Base-by-base conservation (phyloP, 1,140 invertebrate species). In the Daktulosphaira vitifoliae region DNA sequence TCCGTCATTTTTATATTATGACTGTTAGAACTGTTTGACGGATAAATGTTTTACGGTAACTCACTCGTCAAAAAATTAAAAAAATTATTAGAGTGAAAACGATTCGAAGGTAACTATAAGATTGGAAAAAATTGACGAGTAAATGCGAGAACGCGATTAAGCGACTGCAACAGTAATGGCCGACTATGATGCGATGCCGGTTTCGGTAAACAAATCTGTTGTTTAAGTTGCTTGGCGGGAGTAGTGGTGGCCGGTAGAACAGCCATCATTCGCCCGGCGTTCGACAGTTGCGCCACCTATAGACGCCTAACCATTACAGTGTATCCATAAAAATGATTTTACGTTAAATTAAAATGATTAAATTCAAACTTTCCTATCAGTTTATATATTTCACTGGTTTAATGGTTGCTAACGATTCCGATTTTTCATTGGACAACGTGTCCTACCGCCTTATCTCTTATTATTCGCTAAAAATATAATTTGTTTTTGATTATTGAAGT, bases 1-100 rank as follows among this genome's bases (percentile, higher is more conserved):
- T 72, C 71, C 48, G 71, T 71, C 71, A 72, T 72, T 64, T 22
- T 72, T 65, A 65, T 38, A 13, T 62, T 48, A 15, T 22, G 54
- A 44, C 9, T 2, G n/a, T 44, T 18, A 16, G 23, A 25, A 11
- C 29, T 33, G 29, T 33, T 33, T 13, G 16, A 54, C 20, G 37
- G n/a, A 9, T 42, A 59, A 59, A 56, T 42, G 18, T 20, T n/a
- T 53, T 53, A 22, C 29, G 5, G 29, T 11, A 11, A 6, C 29
- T 5, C 11, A 33, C 29, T 33, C 29, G 29, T 11, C 29, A 11
- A 33, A 5, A 11, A 33, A 33, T 33, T 33, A 6, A 11, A 5
- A n/a, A 33, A 33, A 11, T 33, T 11, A 11, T 5, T 11, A 11
- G 29, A 33, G 29, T 33, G 29, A 5, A 11, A 6, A 11, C 29